These are phyloP conservation scores for Notamacropus eugenii DNA, from an alignment of 2,797 vertebrate species.

Conservation along the genomic window DNA sequence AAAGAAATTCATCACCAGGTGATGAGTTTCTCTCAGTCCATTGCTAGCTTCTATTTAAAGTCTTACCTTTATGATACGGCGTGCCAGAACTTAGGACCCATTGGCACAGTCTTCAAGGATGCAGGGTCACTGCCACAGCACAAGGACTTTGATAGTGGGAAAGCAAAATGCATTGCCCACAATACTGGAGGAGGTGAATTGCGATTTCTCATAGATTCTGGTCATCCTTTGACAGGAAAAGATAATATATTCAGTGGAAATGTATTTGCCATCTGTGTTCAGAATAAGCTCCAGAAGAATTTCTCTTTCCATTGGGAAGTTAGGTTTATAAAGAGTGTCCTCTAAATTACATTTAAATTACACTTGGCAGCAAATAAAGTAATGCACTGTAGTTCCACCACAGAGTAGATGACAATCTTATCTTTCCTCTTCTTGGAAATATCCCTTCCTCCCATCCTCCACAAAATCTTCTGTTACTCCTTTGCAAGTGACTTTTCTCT, in stretches of 20 bases:
- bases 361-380: conserved; percentile 41
- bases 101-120: not conserved
- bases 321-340: conserved; percentile 53
- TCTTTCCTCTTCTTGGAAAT: conserved; percentile 32
- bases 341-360: conserved; percentile 56
- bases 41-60: not conserved
- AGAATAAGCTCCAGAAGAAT: conserved; percentile 31
- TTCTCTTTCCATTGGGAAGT: conserved; percentile 42
- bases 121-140: not conserved
- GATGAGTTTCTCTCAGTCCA: not conserved
- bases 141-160: not conserved
- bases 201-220: conserved; percentile 45
- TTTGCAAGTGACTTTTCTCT: conserved; percentile 51
- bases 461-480: conserved; percentile 41
- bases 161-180: not conserved
- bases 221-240: conserved; percentile 63
- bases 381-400: not conserved
- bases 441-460: not conserved
- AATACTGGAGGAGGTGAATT: conserved; percentile 46
- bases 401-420: conserved; percentile 52
- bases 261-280: conserved; percentile 59
- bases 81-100: not conserved
- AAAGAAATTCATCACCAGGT: not conserved
- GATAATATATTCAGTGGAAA: conserved; percentile 57
- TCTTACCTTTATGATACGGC: not conserved